Evolutionary conservation across 2,888 invertebrate species (phyloP).

Genomic region (Ochlodes sylvanus): DNA sequence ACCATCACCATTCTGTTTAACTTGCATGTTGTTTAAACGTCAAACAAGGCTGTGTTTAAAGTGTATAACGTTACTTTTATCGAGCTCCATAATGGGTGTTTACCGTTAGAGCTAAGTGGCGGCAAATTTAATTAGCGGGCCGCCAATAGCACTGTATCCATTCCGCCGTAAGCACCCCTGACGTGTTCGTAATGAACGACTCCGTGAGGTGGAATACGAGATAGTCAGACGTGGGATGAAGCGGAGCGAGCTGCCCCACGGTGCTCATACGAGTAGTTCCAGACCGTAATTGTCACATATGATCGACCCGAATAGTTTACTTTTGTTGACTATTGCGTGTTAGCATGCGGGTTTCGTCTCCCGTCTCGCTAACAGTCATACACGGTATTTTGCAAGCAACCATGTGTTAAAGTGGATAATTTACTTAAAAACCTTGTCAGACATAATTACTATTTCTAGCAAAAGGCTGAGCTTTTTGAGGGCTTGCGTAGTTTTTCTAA

Average conservation of each 20-base stretch:
- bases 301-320: too few species aligned
- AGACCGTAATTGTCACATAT: too few species aligned
- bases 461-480: too few species aligned
- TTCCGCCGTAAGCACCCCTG: slow-evolving; percentile 22
- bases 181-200: neutral
- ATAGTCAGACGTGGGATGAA: neutral
- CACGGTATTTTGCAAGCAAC: too few species aligned
- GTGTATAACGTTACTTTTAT: slow-evolving; percentile 23
- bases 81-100: slow-evolving; percentile 12
- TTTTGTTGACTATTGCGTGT: too few species aligned
- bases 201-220: neutral
- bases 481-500: too few species aligned
- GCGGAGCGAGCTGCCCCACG: neutral
- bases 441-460: too few species aligned
- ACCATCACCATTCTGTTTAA: slow-evolving; percentile 27
- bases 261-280: too few species aligned
- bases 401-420: too few species aligned
- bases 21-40: slow-evolving; percentile 22
- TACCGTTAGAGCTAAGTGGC: slow-evolving; percentile 18
- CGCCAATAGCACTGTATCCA: slow-evolving; percentile 23
- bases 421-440: too few species aligned
- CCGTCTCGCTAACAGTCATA: too few species aligned
- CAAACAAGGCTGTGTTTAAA: slow-evolving; percentile 24
- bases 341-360: too few species aligned
- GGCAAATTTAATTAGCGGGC: slow-evolving; percentile 31